Evolutionary conservation across 2,113 vertebrate species (phyloP), one percentile per base, ranked within the genome.

Genomic region (Sylvietta virens): DNA sequence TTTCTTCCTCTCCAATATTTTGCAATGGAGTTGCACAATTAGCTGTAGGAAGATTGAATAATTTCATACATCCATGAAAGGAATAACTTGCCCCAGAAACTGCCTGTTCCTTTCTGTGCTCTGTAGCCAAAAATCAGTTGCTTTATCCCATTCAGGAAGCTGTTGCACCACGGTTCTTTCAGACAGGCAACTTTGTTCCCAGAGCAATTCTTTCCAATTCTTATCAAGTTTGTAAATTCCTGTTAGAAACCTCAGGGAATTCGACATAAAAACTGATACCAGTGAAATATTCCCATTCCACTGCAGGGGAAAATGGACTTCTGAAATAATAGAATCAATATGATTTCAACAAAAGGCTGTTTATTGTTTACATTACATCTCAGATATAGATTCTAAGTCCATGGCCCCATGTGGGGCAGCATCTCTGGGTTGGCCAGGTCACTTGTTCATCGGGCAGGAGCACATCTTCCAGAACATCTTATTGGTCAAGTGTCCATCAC

Each of bases 41-140:
- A 50, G 15, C 44, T 67, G 27, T 31, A 4, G 37, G 47, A 60
- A 45, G 16, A 22, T 7, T 5, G 47, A 66, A 31, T 21, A 14
- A 8, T 62, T 81, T 47, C 17, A 28, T 27, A 31, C 6, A 3
- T 24, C 11, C 1, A 1, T 48, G 81, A 53, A 51, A 79, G 65
- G 24, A 88, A 19, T 50, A 73, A 37, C 17, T 48, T 61, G 18
- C 47, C 30, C 13, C 58, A 54, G 47, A 80, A 85, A 16, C 42
- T 20, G 0, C 5, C 5, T 2, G 2, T 13, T 79, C 30, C 54
- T 45, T 51, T 76, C 48, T 80, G 22, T 76, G 19, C 11, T 51
- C 21, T 28, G 0, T 21, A n/a, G 24, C 47, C 13, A 9, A 33
- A 51, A 17, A 61, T 2, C 1, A 65, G 11, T 11, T 77, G 14